phyloP scores from a whole-genome alignment of 2,113 vertebrate species.

The Damaliscus lunatus region DNA sequence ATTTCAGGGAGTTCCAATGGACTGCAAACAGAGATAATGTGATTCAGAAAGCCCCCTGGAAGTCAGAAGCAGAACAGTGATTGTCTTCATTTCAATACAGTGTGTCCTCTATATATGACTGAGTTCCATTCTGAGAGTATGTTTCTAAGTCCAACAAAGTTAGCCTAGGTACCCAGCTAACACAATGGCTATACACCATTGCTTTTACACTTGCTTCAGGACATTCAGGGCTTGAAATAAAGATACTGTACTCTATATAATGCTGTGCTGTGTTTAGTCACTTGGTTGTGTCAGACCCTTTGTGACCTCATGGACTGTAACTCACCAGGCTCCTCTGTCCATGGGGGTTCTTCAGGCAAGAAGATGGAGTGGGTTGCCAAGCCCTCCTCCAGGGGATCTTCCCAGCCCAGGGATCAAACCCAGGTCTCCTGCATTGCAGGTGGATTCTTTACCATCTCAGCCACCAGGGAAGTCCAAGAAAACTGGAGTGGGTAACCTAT shows the following conservation, averaged over 20 bases:
- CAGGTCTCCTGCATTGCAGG: rapidly evolving
- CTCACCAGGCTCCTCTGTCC: neutral
- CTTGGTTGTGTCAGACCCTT: neutral
- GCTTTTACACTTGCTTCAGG: neutral
- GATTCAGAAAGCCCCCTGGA: neutral
- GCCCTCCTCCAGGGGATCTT: neutral
- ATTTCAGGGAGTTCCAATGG: neutral
- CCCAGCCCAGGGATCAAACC: neutral
- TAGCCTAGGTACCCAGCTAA: neutral
- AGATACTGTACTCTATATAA: neutral
- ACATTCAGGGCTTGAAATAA: neutral
- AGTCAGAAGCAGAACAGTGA: neutral
- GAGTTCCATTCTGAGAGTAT: neutral
- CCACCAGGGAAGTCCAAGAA: neutral
- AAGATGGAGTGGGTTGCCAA: neutral
- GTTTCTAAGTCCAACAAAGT: neutral
- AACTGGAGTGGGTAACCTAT: too few relatives aligned
- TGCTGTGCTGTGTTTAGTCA: neutral
- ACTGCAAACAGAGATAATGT: neutral
- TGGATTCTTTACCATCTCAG: neutral
- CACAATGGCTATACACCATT: neutral
- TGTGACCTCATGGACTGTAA: neutral
- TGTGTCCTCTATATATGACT: neutral
- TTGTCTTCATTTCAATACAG: neutral
- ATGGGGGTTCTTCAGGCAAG: neutral